Evolutionary conservation across 2,888 invertebrate genomes (phyloP).

Genomic region (Euplagia quadripunctaria): DNA sequence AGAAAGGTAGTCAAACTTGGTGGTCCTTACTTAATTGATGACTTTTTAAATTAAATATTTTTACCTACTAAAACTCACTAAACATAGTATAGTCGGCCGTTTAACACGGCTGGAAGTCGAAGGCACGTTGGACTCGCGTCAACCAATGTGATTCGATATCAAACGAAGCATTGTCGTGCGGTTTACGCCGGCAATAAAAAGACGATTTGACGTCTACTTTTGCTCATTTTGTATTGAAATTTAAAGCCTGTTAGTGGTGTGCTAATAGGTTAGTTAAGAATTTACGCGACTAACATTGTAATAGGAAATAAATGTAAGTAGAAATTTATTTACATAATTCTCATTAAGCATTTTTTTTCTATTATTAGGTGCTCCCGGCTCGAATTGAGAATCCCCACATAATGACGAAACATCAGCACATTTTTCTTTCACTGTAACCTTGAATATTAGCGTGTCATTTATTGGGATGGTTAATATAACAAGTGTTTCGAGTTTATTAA

Average conservation of each 20-base stretch:
- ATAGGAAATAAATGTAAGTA: conserved; percentile 46
- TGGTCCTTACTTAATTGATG: not conserved
- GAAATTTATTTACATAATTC: conserved; percentile 7
- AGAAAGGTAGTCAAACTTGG: not conserved
- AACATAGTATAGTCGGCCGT: not conserved
- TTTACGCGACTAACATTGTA: conserved; percentile 40
- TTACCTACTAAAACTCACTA: not conserved
- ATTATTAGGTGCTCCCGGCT: not conserved
- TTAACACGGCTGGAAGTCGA: not conserved
- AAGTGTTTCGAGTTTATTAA: conserved; percentile 1
- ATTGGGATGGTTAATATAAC: conserved; percentile 17
- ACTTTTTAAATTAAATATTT: not conserved
- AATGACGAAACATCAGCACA: conserved; percentile 50
- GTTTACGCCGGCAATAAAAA: conserved; percentile 36
- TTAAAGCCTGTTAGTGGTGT: conserved; percentile 45
- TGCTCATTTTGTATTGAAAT: conserved; percentile 53
- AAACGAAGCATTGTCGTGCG: conserved; percentile 22
- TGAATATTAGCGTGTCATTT: conserved; percentile 55
- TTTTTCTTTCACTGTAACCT: conserved; percentile 56
- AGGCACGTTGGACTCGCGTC: not conserved
- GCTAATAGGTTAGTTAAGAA: conserved; percentile 43
- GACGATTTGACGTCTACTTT: conserved; percentile 41
- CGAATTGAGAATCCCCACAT: not conserved
- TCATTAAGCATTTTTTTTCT: not conserved
- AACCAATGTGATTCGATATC: conserved; percentile 32